A percentile compares a stretch with the other conserved stretches of the same genome.
Conservation (phyloP, 2,797 vertebrate genomes). For the Paedocypris micromegethes region DNA sequence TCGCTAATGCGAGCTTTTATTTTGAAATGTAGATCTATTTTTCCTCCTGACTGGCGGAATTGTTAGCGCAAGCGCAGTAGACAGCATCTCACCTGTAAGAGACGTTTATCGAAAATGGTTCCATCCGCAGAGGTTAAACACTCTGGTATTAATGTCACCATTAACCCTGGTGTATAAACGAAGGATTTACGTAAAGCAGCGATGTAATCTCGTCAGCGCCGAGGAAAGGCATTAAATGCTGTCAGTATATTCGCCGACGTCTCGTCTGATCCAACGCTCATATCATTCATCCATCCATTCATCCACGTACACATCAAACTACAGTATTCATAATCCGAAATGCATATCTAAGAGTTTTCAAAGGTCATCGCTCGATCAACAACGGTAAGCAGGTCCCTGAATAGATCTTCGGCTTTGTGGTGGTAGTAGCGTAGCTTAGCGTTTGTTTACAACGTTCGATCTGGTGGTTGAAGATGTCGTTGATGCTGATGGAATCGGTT, state of each 20-base stretch:
- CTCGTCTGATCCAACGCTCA: constrained; percentile 9
- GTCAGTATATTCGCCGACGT: constrained; percentile 9
- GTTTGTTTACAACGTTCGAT: constrained; percentile 6
- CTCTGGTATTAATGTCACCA: not conserved
- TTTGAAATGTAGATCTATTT: constrained; percentile 9
- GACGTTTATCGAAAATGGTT: constrained; percentile 22
- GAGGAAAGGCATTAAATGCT: constrained; percentile 2
- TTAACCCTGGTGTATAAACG: not conserved
- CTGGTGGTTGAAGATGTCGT: not conserved
- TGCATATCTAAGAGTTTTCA: not conserved
- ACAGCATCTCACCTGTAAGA: constrained; percentile 15
- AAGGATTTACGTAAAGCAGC: constrained; percentile 18
- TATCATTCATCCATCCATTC: constrained; percentile 16
- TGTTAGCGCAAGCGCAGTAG: constrained; percentile 15
- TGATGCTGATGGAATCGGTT: too few species aligned
- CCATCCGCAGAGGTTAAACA: constrained; percentile 3
- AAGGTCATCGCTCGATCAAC: constrained; percentile 7
- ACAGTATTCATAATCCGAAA: not conserved
- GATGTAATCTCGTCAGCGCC: constrained; percentile 23
- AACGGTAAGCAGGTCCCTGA: constrained; percentile 15
- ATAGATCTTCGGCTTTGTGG: not conserved
- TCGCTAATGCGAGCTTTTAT: constrained; percentile 1
- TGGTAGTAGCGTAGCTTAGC: constrained; percentile 30
- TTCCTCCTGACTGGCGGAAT: constrained; percentile 1
- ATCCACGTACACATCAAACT: not conserved